Evolutionary conservation across 2,888 invertebrate genomes (phyloP).

Genomic region (Diaphora mendica): DNA sequence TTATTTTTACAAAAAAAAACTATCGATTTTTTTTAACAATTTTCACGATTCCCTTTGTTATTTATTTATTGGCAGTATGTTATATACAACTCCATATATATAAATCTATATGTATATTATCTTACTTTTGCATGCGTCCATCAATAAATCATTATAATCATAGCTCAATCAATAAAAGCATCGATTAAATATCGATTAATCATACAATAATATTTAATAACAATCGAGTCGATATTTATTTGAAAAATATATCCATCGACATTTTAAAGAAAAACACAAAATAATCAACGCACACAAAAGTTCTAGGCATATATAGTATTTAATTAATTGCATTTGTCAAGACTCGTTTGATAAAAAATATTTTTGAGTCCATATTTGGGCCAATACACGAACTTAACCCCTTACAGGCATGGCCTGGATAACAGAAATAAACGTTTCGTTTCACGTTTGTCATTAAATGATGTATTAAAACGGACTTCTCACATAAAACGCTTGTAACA

Average conservation of each 20-base stretch:
- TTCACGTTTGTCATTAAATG: neutral
- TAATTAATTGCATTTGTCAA: conserved; percentile 37
- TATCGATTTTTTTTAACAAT: conserved; percentile 29
- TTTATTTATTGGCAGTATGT: conserved; percentile 48
- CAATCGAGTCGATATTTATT: conserved; percentile 43
- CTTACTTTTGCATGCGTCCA: conserved; percentile 39
- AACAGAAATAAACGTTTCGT: neutral
- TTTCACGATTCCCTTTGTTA: conserved; percentile 35
- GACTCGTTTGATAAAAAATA: conserved; percentile 53
- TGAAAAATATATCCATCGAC: conserved; percentile 49
- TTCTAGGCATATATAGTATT: conserved; percentile 24
- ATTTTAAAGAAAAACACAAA: conserved; percentile 20
- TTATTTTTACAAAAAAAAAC: conserved; percentile 39
- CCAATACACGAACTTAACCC: conserved; percentile 29
- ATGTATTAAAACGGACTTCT: neutral
- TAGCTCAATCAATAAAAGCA: conserved; percentile 30
- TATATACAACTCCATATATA: conserved; percentile 50
- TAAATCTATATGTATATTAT: conserved; percentile 37
- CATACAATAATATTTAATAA: conserved; percentile 3
- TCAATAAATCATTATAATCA: conserved; percentile 31
- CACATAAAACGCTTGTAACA: neutral
- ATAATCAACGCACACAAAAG: conserved; percentile 47
- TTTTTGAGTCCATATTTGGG: conserved; percentile 43
- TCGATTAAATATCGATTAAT: conserved; percentile 14
- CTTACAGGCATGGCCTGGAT: conserved; percentile 22